Evolutionary conservation across 2,113 vertebrate species (phyloP).

Genomic region (Meles meles): DNA sequence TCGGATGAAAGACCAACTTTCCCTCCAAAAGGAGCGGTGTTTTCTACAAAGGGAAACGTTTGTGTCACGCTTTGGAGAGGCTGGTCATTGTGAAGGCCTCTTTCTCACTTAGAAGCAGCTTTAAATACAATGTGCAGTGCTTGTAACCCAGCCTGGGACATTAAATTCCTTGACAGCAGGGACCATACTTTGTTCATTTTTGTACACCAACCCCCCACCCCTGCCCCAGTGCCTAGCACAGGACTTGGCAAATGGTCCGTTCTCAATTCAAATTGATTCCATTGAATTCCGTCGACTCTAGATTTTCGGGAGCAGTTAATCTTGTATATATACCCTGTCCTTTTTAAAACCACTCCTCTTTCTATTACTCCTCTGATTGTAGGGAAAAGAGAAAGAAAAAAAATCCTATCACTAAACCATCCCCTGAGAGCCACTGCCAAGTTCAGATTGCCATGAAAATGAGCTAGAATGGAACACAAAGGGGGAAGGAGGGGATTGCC

Average conservation of each 20-base stretch:
- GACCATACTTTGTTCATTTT: not conserved
- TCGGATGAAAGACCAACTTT: slow-evolving; percentile 38
- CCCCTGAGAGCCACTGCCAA: not conserved
- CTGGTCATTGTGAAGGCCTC: not conserved
- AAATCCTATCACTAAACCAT: not conserved
- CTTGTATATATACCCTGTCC: not conserved
- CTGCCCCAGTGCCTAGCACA: not conserved
- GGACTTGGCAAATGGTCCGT: not conserved
- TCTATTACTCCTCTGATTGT: not conserved
- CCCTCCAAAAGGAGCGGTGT: not conserved
- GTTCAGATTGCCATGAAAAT: not conserved
- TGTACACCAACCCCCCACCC: not conserved
- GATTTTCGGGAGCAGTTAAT: not conserved
- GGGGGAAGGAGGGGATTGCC: not conserved
- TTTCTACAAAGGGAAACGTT: slow-evolving; percentile 34
- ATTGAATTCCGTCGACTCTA: not conserved
- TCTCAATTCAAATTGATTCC: not conserved
- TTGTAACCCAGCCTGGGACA: not conserved
- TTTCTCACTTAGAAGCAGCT: slow-evolving; percentile 8
- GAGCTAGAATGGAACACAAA: not conserved
- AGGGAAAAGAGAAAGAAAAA: not conserved
- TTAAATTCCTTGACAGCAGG: not conserved
- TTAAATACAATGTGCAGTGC: not conserved
- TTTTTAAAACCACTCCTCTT: not conserved
- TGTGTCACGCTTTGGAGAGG: slow-evolving; percentile 34